Base-by-base conservation (phyloP, 1,140 invertebrate species). In the Ooceraea biroi region DNA sequence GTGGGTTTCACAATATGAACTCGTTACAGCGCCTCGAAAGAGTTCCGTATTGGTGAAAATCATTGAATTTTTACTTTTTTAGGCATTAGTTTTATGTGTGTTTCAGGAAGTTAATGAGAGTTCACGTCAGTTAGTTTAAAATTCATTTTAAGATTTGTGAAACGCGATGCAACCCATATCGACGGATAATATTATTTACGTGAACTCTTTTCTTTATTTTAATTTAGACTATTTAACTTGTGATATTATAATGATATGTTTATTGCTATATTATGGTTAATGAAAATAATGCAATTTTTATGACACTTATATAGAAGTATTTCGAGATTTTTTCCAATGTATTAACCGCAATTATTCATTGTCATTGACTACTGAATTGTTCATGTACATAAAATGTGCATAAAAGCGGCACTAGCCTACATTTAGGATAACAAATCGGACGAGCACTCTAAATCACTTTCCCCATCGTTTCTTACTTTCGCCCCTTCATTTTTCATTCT, bases 401-500 rank as follows among this genome's bases (percentile, higher is more conserved):
- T 68, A 27, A 50, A n/a, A 30, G 14, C 14, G 1, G 57, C 41
- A 41, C 36, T 30, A 46, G 57, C 44, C 30, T 68, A 27, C 44
- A 41, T 41, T 41, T 22, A 25, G 44, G n/a, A 57, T 77, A 30
- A 36, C 78, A 82, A 63, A 73, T 58, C 57, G n/a, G 83, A 71
- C 52, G 0, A 8, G 4, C 1, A 0, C 57, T 27, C 68, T 68
- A 85, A 86, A 85, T 86, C 55, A 52, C 30, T 8, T 41, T 14
- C 10, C 36, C 48, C 83, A 85, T 85, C 74, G 65, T 52, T 44
- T 50, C 25, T 12, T 46, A 30, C 36, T 14, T 36, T 65, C 41
- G 25, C 11, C 27, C 22, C 12, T 22, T 30, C 52, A 83, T 85
- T 83, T 83, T 85, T 83, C 61, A 83, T 61, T 44, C 3, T 10